These are phyloP conservation scores for Spodoptera picta DNA, from an alignment of 2,888 invertebrate genomes.

Conservation along the genomic window DNA sequence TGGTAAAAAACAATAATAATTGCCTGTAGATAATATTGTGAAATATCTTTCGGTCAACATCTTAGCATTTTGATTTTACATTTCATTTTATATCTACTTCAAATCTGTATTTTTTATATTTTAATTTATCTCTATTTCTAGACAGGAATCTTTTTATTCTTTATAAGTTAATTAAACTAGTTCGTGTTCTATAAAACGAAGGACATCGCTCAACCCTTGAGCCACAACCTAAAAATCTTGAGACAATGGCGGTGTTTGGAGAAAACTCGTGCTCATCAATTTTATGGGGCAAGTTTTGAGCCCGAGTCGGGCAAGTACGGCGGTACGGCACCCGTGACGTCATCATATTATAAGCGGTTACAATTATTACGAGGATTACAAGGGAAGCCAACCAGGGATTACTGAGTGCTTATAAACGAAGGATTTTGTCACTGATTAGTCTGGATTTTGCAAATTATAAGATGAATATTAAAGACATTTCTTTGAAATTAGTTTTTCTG, in stretches of 20 bases:
- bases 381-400: slow-evolving; percentile 22
- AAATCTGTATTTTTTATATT: too few relatives aligned
- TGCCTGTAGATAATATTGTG: too few relatives aligned
- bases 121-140: too few relatives aligned
- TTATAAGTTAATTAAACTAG: not conserved
- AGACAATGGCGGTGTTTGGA: slow-evolving; percentile 54
- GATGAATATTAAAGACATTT: not conserved
- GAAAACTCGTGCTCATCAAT: slow-evolving; percentile 58
- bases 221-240: slow-evolving; percentile 23
- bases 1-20: too few relatives aligned
- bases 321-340: slow-evolving; percentile 41
- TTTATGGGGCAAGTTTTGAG: slow-evolving; percentile 55
- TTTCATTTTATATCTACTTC: too few relatives aligned
- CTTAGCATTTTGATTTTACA: too few relatives aligned
- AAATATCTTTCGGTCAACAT: too few relatives aligned
- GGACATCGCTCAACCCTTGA: slow-evolving; percentile 1
- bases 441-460: slow-evolving; percentile 17
- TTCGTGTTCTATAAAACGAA: not conserved
- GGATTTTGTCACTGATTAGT: slow-evolving; percentile 9
- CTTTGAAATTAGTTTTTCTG: slow-evolving; percentile 6
- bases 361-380: slow-evolving; percentile 37
- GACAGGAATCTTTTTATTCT: too few relatives aligned
- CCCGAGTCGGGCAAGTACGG: slow-evolving; percentile 29
- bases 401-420: slow-evolving; percentile 24
- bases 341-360: slow-evolving; percentile 47